Evolutionary conservation across 1,140 invertebrate genomes (phyloP), one percentile per base, ranked within the genome.

Genomic region (Linepithema humile): DNA sequence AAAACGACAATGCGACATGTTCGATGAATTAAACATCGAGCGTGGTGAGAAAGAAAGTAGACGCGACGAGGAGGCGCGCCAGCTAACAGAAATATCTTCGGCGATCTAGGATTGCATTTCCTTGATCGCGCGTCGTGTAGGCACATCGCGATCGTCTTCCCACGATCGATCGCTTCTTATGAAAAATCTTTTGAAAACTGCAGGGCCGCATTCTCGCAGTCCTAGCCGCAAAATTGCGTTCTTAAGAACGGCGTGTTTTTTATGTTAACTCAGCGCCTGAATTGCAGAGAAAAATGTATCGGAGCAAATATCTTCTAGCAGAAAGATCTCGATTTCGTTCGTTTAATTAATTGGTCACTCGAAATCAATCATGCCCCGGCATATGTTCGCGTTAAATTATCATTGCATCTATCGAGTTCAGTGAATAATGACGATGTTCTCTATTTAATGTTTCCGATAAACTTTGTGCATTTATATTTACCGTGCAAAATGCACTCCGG

Each of bases 21-120:
- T 53, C 48, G 32, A 78, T 78, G 75, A 78, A 78, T 78, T 78
- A 78, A 78, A 78, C 62, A 78, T 67, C 12, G 45, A 9, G 45
- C 9, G 45, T 3, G 45, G n/a, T 35, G 23, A 15, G 20, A 67
- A 38, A 38, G 23, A 29, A 69, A 26, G 10, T 35, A 35, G 59
- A 59, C 15, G 35, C 53, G 55, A 73, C 23, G 50, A 57, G 2
- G 15, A 77, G 40, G 40, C 29, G 20, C 74, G 29, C n/a, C 45
- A 9, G 12, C 38, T 20, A 38, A 69, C 20, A 53, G 45, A 38
- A 67, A 26, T 53, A 67, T 67, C 62, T 38, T 77, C 43, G 59
- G 1, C 43, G 60, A 78, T 75, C 74, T 67, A 38, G 17, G 32
- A 65, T 38, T 43, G 17, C 55, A 23, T 62, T 62, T 17, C 38